These are phyloP conservation scores for Maniola hyperantus DNA, from an alignment of 2,888 invertebrate species.

Conservation along the genomic window DNA sequence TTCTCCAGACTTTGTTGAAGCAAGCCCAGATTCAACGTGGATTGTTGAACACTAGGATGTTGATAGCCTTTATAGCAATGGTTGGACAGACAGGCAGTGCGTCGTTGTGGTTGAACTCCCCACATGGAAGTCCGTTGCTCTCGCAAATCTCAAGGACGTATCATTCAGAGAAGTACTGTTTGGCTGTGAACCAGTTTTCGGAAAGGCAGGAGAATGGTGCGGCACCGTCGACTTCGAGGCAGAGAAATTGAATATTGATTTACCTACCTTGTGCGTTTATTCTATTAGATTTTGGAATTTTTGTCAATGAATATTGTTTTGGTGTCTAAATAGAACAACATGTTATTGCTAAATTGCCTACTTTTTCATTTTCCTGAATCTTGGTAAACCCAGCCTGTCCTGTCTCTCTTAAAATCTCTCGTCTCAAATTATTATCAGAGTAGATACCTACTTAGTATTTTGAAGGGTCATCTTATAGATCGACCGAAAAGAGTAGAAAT, in stretches of 20 bases:
- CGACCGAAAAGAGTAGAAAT: no score
- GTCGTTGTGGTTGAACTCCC: conserved; percentile 72
- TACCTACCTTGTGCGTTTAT: conserved; percentile 7
- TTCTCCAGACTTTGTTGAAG: conserved; percentile 66
- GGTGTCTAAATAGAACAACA: no score
- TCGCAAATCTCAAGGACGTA: conserved; percentile 76
- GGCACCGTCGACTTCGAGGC: conserved; percentile 64
- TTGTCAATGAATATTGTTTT: no score
- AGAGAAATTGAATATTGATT: conserved; percentile 46
- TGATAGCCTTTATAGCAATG: conserved; percentile 75
- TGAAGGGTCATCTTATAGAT: no score
- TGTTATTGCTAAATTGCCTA: no score
- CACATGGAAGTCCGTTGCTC: conserved; percentile 71
- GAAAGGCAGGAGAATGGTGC: conserved; percentile 48
- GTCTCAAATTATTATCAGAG: no score
- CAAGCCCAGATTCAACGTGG: conserved; percentile 76
- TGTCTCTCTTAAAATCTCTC: neutral
- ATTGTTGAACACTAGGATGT: conserved; percentile 70
- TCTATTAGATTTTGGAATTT: conserved; percentile 4
- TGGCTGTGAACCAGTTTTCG: conserved; percentile 77
- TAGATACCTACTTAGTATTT: no score
- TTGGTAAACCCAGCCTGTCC: no score
- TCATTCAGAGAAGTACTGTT: conserved; percentile 76
- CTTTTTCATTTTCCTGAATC: no score
- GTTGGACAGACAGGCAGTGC: conserved; percentile 73